Conservation (phyloP, 1,140 invertebrate genomes). For the Aethina tumida region DNA sequence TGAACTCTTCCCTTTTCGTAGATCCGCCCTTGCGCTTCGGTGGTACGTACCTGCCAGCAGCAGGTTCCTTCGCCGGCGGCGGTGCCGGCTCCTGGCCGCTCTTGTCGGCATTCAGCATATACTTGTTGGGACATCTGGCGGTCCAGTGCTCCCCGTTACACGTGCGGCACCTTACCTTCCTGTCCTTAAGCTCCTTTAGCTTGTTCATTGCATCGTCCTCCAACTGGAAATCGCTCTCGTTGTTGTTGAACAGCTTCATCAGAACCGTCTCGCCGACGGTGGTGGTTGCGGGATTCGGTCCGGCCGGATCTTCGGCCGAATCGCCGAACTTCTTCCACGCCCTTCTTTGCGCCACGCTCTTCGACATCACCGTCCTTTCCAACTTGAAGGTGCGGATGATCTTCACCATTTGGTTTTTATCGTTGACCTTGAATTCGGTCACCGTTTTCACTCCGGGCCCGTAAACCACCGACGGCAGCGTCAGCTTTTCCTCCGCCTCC, state of each 20-base stretch:
- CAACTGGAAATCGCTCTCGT: constrained; percentile 74
- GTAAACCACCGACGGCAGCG: constrained; percentile 65
- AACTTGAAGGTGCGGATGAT: constrained; percentile 85
- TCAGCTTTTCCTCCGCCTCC: constrained; percentile 72
- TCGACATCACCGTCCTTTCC: constrained; percentile 83
- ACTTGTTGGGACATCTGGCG: constrained; percentile 92
- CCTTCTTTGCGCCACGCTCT: constrained; percentile 84
- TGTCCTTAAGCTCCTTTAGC: constrained; percentile 52
- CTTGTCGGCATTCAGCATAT: constrained; percentile 61
- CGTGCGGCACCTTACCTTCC: constrained; percentile 82
- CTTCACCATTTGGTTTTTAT: constrained; percentile 82
- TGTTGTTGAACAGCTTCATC: constrained; percentile 84
- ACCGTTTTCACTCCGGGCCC: constrained; percentile 85
- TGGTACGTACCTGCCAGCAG: constrained; percentile 65
- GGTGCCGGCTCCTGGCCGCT: constrained; percentile 34
- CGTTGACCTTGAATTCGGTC: constrained; percentile 86
- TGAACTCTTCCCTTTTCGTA: constrained; percentile 61
- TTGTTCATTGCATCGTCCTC: constrained; percentile 80
- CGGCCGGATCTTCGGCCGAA: constrained; percentile 80
- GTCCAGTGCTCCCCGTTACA: constrained; percentile 99
- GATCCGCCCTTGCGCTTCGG: constrained; percentile 79
- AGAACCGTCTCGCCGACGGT: constrained; percentile 91
- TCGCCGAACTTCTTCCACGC: constrained; percentile 92
- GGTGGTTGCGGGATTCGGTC: constrained; percentile 93
- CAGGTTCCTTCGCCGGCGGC: constrained; percentile 34